These are phyloP conservation scores for Ariolimax columbianus DNA, from an alignment of 2,888 invertebrate genomes.

Conservation along the genomic window DNA sequence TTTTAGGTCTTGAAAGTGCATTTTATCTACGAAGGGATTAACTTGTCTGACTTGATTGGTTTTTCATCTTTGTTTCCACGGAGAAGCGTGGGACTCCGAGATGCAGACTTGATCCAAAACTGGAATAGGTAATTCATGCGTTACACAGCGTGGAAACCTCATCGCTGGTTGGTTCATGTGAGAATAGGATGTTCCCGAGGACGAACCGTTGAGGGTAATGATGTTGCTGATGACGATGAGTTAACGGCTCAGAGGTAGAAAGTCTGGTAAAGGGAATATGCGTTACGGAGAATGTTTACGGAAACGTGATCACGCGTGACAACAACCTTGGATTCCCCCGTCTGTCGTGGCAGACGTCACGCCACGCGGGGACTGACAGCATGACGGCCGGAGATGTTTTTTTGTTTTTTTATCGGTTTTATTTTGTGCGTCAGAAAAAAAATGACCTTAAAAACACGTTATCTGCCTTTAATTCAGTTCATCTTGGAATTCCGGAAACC, in stretches of 20 bases:
- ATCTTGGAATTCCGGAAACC: not conserved
- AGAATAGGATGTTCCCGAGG: not conserved
- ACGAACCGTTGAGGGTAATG: not conserved
- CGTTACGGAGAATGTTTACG: constrained; percentile 34
- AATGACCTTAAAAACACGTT: not conserved
- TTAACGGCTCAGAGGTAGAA: constrained; percentile 9
- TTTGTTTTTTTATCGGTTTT: not conserved
- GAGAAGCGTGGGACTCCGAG: not conserved
- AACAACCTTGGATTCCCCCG: constrained; percentile 1
- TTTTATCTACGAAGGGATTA: not conserved
- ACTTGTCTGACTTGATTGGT: constrained; percentile 23
- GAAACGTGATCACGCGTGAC: constrained; percentile 40
- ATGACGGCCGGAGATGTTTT: not conserved
- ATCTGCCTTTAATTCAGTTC: not conserved
- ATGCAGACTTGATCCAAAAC: not conserved
- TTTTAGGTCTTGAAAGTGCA: not conserved
- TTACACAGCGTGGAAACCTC: not conserved
- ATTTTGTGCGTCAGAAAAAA: not conserved
- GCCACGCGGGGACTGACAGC: not conserved
- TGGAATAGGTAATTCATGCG: not conserved
- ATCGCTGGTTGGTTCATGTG: not conserved
- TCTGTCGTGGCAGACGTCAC: not conserved
- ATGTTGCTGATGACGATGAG: constrained; percentile 32
- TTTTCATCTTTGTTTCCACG: not conserved
- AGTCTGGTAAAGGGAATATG: not conserved